These are phyloP conservation scores for Laupala kohalensis DNA, from an alignment of 1,140 invertebrate genomes.

Conservation along the genomic window DNA sequence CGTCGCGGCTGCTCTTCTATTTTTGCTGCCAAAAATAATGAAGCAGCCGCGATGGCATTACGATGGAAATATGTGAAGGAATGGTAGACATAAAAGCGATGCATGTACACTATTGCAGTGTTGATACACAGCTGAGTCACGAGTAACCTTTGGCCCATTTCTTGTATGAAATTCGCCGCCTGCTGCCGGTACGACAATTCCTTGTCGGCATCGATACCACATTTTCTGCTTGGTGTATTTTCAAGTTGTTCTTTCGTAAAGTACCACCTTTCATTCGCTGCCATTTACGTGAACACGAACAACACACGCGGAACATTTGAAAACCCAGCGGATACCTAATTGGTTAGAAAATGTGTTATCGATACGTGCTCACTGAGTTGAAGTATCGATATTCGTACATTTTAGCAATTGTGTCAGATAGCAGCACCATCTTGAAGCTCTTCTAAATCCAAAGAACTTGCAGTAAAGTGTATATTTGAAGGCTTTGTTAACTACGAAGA, in stretches of 20 bases:
- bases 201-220: conserved; percentile 79
- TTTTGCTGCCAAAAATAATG: conserved; percentile 91
- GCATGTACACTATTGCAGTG: conserved; percentile 95
- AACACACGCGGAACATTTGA: too few species aligned
- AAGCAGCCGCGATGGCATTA: conserved; percentile 65
- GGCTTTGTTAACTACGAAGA: too few species aligned
- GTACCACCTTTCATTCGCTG: conserved; percentile 69
- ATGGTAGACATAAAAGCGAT: conserved; percentile 91
- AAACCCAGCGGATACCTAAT: too few species aligned
- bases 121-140: conserved; percentile 76
- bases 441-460: too few species aligned
- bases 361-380: too few species aligned
- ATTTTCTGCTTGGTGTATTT: conserved; percentile 75
- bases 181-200: conserved; percentile 88
- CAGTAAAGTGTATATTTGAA: too few species aligned
- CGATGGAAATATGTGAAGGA: conserved; percentile 74
- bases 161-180: conserved; percentile 91
- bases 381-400: too few species aligned
- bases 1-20: conserved; percentile 94
- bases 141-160: conserved; percentile 66
- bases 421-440: too few species aligned
- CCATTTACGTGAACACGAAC: conserved; percentile 36
- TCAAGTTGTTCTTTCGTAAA: conserved; percentile 80
- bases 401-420: too few species aligned
- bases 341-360: too few species aligned